Percentiles rank a stretch among this genome's conserved stretches.
Conservation (phyloP, 2,888 invertebrate species). For the Epinotia demarniana region DNA sequence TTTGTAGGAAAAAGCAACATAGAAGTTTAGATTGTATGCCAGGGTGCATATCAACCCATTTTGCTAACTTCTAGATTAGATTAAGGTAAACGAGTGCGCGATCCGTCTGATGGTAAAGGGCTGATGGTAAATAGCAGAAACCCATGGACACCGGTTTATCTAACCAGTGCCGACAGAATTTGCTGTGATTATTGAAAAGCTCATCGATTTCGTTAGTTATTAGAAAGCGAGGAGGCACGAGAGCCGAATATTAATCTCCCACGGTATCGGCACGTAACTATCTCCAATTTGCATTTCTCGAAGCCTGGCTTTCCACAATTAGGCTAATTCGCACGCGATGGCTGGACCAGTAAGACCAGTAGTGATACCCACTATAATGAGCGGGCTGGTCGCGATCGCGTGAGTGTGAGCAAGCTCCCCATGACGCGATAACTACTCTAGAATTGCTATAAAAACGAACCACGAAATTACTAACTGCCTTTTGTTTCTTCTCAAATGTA, state of each 20-base stretch:
- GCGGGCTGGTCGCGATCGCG: slow-evolving; percentile 64
- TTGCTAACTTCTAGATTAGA: too few species aligned
- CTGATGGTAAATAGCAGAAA: background rate
- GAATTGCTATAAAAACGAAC: slow-evolving; percentile 40
- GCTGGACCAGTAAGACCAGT: slow-evolving; percentile 74
- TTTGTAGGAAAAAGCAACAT: too few species aligned
- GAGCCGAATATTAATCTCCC: slow-evolving; percentile 52
- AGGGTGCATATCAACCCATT: too few species aligned
- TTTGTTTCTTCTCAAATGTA: slow-evolving; percentile 42
- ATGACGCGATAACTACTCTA: slow-evolving; percentile 55
- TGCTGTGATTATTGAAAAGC: slow-evolving; percentile 20
- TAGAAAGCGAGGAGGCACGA: slow-evolving; percentile 43
- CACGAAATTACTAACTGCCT: slow-evolving; percentile 40
- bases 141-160: background rate
- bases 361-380: slow-evolving; percentile 75
- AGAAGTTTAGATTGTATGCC: too few species aligned
- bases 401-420: slow-evolving; percentile 51
- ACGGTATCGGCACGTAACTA: slow-evolving; percentile 57
- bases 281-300: slow-evolving; percentile 76
- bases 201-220: slow-evolving; percentile 33
- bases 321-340: slow-evolving; percentile 75
- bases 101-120: too few species aligned
- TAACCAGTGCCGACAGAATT: background rate
- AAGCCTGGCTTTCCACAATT: slow-evolving; percentile 75
- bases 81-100: too few species aligned